Percentiles rank a stretch among this genome's conserved stretches.
Evolutionary conservation across 2,113 vertebrate species (phyloP).

Genomic region (Tachysurus vachellii): DNA sequence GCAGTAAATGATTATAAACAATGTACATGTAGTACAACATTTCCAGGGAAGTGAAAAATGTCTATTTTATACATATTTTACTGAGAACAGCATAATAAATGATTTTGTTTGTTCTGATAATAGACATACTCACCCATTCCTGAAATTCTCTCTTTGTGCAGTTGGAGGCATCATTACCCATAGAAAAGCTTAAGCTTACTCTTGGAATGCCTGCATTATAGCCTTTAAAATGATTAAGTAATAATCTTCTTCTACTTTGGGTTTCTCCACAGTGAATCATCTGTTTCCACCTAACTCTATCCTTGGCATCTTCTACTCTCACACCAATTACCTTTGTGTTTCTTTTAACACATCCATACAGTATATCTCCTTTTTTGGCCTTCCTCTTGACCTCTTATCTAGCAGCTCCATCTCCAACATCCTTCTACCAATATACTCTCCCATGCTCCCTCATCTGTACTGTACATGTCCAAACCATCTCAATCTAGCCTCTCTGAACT

Average conservation of each 20-base stretch:
- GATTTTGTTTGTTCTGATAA: neutral
- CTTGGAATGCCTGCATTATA: neutral
- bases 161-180: slow-evolving; percentile 46
- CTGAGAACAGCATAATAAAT: neutral
- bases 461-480: too few species aligned
- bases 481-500: too few species aligned
- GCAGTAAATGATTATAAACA: neutral
- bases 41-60: neutral
- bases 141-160: slow-evolving; percentile 32
- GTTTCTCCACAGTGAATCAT: too few species aligned
- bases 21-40: neutral
- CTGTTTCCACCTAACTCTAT: too few species aligned
- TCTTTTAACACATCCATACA: too few species aligned
- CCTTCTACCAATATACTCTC: too few species aligned
- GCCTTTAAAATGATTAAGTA: neutral
- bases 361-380: too few species aligned
- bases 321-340: too few species aligned
- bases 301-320: too few species aligned
- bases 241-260: neutral
- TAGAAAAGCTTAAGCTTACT: neutral
- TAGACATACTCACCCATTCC: neutral
- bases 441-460: too few species aligned
- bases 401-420: too few species aligned
- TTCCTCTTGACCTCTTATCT: too few species aligned
- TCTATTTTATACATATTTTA: neutral